Evolutionary conservation across 2,113 vertebrate species (phyloP), one percentile per base, ranked within the genome.

Genomic region (Euleptes europaea): DNA sequence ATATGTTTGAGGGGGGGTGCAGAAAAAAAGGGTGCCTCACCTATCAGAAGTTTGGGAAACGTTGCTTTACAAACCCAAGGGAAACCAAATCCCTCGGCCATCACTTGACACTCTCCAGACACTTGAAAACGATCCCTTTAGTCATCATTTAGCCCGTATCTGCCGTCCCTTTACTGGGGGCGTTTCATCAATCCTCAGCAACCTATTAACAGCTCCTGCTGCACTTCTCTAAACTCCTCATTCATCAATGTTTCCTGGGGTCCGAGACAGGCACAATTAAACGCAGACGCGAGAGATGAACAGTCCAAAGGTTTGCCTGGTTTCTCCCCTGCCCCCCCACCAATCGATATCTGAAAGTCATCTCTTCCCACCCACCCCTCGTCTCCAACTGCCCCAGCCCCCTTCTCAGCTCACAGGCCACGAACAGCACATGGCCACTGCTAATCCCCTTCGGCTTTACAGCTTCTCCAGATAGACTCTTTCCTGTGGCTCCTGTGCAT

Each of bases 181-280:
- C 44, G 4, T 57, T 71, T 80, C 26, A 69, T 77, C 89, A 91
- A 91, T 74, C 86, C 84, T 57, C 72, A n/a, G 0, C 8, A 71
- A 81, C 82, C 74, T 38, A 42, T 60, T 88, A 84, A 89, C 84
- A 51, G 65, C 77, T 89, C 89, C 78, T 81, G 75, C 15, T 89
- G 78, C 65, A 90, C 69, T 85, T 89, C 77, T 73, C 47, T 67
- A 82, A 92, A 69, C 65, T 91, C 79, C 17, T 51, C 81, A 74
- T 51, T 86, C 84, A 87, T 49, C 88, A 86, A 44, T 33, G 3
- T 85, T 66, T 73, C n/a, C 2, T 8, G 23, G 51, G 33, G 79
- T 91, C 35, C 84, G 73, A 86, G 74, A 47, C 83, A 88, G 73
- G 88, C 1, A 33, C 2, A 81, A 72, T 47, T 77, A 85, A 88